Evolutionary conservation across 1,140 invertebrate species (phyloP), one percentile per base, ranked within the genome.

Genomic region (Lordiphosa collinella): DNA sequence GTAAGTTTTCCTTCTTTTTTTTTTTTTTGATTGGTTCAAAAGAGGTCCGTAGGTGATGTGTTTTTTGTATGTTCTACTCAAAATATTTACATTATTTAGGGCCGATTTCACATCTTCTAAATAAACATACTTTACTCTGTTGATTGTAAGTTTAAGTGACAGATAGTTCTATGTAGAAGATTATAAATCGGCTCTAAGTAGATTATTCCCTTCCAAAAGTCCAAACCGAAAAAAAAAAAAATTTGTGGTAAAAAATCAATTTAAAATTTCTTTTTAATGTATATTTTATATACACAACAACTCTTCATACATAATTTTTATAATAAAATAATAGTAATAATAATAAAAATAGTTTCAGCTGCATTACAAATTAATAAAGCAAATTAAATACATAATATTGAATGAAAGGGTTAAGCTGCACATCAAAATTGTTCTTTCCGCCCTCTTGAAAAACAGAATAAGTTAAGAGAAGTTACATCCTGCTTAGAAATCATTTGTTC

Each of bases 201-300:
- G 37, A 62, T 11, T 10, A 10, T 10, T 16, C 13, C 7, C 37
- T 35, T 44, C 7, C 31, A 1, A 22, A 22, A 22, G 3, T 36
- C 14, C 32, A 47, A 63, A 53, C 16, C 18, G 62, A 43, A 58
- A 11, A 29, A 7, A 29, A 68, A 50, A 29, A 47, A 58, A 56
- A 35, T 43, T 43, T 38, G 36, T 75, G 55, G 47, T 18, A 36
- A 34, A 69, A 84, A 84, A 84, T 72, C 43, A 82, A 84, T 50
- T 82, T 50, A 66, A 58, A 12, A 41, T 34, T 22, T 5, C 6
- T 69, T 75, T 74, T 84, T 75, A 82, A 84, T 84, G 78, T 84
- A 84, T 84, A 84, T 84, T 84, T 76, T 62, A 84, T 84, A 84
- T 84, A 84, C 78, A 84, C 78, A 84, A 84, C 78, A 84, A 84